Conservation (phyloP, 2,797 vertebrate species). For the Urophycis tenuis region DNA sequence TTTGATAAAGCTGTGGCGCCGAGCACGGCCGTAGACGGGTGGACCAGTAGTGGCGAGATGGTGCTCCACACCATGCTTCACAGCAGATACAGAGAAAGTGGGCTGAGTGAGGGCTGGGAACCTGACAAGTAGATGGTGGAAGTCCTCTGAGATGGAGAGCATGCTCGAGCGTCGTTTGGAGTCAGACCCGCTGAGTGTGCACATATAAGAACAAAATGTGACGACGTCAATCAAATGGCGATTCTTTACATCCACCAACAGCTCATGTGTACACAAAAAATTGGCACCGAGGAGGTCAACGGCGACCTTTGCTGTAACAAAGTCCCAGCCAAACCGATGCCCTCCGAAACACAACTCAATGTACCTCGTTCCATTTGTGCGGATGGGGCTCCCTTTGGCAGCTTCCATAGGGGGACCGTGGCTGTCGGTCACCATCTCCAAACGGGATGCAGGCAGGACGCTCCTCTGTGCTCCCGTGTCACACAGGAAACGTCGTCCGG, state of each 20-base stretch:
- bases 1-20: too few species aligned
- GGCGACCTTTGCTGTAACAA: neutral
- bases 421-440: neutral
- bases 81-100: too few species aligned
- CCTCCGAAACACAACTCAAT: conserved; percentile 13
- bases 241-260: conserved; percentile 19
- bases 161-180: neutral
- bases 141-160: neutral
- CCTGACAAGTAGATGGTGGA: neutral
- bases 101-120: too few species aligned
- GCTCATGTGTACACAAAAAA: conserved; percentile 8
- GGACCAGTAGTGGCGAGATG: too few species aligned
- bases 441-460: too few species aligned
- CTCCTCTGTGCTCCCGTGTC: too few species aligned
- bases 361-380: conserved; percentile 1
- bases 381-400: conserved; percentile 12
- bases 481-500: neutral
- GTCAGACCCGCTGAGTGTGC: neutral
- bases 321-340: conserved; percentile 17
- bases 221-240: neutral
- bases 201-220: neutral
- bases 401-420: conserved; percentile 11
- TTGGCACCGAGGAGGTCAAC: neutral
- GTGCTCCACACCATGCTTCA: too few species aligned
- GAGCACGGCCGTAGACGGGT: too few species aligned